Conservation (phyloP, 53 echinoderm and acorn worm genomes). For the Mesocentrotus franciscanus region DNA sequence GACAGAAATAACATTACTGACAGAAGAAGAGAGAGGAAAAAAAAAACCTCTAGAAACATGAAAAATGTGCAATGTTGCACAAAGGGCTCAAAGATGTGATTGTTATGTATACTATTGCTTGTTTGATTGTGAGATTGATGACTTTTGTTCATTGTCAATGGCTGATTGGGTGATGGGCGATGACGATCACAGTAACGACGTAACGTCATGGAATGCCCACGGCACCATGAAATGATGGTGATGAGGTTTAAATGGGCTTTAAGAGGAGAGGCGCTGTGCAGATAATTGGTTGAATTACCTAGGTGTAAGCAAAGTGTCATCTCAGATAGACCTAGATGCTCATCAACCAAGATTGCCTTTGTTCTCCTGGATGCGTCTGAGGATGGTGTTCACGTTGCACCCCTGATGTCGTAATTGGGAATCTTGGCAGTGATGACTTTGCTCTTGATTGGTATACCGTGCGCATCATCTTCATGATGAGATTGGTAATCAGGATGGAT, state of each 20-base stretch:
- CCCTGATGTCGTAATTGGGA: slow-evolving; percentile 5
- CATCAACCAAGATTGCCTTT: slow-evolving; percentile 33
- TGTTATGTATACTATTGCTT: not conserved
- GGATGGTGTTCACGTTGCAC: slow-evolving; percentile 12
- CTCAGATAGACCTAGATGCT: not conserved
- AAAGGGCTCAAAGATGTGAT: not conserved
- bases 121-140: slow-evolving; percentile 7
- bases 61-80: slow-evolving; percentile 1
- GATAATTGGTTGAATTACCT: slow-evolving; percentile 56
- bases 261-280: slow-evolving; percentile 10
- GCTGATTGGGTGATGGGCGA: not conserved
- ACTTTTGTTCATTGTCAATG: slow-evolving; percentile 29
- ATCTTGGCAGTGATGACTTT: not conserved
- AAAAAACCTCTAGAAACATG: not conserved
- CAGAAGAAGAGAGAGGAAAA: not conserved
- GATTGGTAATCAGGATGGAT: not conserved
- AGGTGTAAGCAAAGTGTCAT: slow-evolving; percentile 48
- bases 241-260: slow-evolving; percentile 45
- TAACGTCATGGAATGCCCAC: slow-evolving; percentile 25
- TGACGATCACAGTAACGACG: slow-evolving; percentile 22
- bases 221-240: slow-evolving; percentile 32
- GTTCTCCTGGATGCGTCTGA: not conserved
- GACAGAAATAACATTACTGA: not conserved
- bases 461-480: slow-evolving; percentile 1
- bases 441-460: slow-evolving; percentile 24